Evolutionary conservation across 2,888 invertebrate genomes (phyloP), one percentile per base, ranked within the genome.

Genomic region (Hylaea fasciaria): DNA sequence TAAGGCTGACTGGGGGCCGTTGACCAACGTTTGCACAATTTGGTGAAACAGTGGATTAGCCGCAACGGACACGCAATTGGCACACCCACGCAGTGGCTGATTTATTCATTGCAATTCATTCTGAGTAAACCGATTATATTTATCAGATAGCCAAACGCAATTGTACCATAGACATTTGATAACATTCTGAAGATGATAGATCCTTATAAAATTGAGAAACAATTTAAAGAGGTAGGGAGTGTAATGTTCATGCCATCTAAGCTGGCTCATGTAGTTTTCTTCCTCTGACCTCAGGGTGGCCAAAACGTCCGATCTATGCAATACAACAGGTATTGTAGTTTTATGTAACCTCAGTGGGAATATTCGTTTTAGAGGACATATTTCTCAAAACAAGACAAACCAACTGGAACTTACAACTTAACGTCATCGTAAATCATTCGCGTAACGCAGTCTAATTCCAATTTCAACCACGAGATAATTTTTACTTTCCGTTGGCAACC

Each of bases 1-100:
- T 56, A 53, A 53, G 45, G 14, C 55, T 49, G 64, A 41, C 58
- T 57, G 60, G 59, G 54, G 68, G 64, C 66, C 56, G 76, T 88
- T 85, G 73, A 66, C 79, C 78, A 88, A 90, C 75, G 71, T 85
- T 89, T 89, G 83, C 86, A 85, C 84, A 88, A 89, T 82, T 72
- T 64, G 68, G 73, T 82, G 84, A 85, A 87, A 85, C 81, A 81
- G 76, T 83, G 80, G 78, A 85, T 85, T 85, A 83, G 78, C 78
- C 76, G 79, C 79, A 81, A 80, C 81, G 72, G 75, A 78, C 64
- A 78, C 73, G 80, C 78, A 72, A 72, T 62, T 69, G 71, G 70
- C 72, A 76, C 39, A 10, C 73, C 77, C 69, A 74, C 75, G 68
- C 66, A 55, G 16, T 28, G 9, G 13, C 37, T 32, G 45, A 40